Conservation (phyloP, 1,140 invertebrate species). For the Cydia fagiglandana region DNA sequence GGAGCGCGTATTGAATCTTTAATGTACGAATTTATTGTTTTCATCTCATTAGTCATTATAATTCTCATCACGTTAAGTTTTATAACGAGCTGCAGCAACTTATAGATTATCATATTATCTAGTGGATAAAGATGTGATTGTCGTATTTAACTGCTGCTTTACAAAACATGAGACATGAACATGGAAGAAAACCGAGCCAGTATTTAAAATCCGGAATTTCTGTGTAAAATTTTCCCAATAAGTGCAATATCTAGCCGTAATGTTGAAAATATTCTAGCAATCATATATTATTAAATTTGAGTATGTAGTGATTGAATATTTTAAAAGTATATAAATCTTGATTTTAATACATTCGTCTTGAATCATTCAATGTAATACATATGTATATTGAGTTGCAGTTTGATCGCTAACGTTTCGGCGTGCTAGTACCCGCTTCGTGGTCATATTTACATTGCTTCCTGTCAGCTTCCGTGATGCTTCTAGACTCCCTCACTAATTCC, state of each 20-base stretch:
- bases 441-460: constrained; percentile 66
- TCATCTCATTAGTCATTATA: background rate
- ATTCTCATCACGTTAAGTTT: constrained; percentile 3
- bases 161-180: constrained; percentile 55
- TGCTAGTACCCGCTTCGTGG: constrained; percentile 45
- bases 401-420: constrained; percentile 23
- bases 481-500: constrained; percentile 53
- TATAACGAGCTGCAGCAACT: constrained; percentile 19
- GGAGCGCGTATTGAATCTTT: constrained; percentile 43
- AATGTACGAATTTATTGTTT: constrained; percentile 42
- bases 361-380: background rate
- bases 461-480: constrained; percentile 64
- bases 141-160: constrained; percentile 50
- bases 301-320: constrained; percentile 21
- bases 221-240: constrained; percentile 69
- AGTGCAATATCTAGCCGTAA: constrained; percentile 76
- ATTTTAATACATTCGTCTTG: background rate
- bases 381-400: constrained; percentile 35
- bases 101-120: constrained; percentile 24
- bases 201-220: constrained; percentile 76
- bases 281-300: constrained; percentile 28
- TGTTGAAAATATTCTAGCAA: constrained; percentile 56
- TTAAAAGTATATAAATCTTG: background rate
- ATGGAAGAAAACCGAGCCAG: constrained; percentile 74
- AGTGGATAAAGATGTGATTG: constrained; percentile 15